Evolutionary conservation across 2,888 invertebrate species (phyloP), one percentile per base, ranked within the genome.

Genomic region (Leptopilina drosophilae): DNA sequence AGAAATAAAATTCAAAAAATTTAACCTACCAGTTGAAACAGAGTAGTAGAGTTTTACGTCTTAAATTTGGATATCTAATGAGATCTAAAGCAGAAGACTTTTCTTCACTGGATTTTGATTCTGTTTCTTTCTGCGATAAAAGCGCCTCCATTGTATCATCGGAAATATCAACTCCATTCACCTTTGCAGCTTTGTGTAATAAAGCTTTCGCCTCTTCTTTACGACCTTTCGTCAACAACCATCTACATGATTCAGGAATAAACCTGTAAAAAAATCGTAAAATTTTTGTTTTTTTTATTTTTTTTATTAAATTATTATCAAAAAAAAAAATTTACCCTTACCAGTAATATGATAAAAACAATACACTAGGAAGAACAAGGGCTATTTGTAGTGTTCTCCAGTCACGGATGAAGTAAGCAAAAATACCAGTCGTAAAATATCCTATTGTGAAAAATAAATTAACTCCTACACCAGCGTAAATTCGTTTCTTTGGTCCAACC

Each of bases 371-470:
- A 65, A 95, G 87, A 0, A 96, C 95, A 56, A 96, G 91, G 3
- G 94, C 95, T 49, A 96, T 93, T 90, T 96, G 96, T 77, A 96
- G 92, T 87, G 93, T 92, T 85, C 95, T 93, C 96, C 96, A 96
- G 84, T 96, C 93, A 66, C 93, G 93, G 64, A 96, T 93, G 81
- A 93, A 93, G 89, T 95, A 95, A 1, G 95, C 96, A 87, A 95
- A 94, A 0, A 92, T 93, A 0, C 95, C 95, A 1, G 94, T 94
- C 81, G 95, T 91, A 91, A 96, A 94, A 87, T 94, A 96, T 8
- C 96, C 96, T 42, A 94, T 85, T 0, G 96, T 95, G 91, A 96
- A 96, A 91, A 96, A 96, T 92, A 95, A 94, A 92, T 96, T 95
- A 82, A 95, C 94, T 9, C 95, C 94, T 15, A 95, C 95, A 9